Conservation (phyloP, 2,113 vertebrate species). For the Antidorcas marsupialis region DNA sequence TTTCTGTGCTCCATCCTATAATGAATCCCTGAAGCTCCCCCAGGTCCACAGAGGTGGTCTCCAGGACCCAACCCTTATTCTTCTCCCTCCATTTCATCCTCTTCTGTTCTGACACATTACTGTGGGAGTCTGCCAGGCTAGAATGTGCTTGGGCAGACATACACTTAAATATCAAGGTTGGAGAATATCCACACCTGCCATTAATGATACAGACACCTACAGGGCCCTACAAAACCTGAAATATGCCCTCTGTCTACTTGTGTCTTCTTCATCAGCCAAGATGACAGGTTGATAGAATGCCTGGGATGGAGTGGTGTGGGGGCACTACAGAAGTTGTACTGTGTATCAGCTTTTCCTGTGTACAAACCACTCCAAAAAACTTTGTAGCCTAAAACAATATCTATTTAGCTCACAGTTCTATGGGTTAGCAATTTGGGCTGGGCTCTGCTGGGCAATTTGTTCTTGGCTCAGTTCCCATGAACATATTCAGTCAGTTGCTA, state of each 20-base stretch:
- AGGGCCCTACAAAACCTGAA: background rate
- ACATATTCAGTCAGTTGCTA: background rate
- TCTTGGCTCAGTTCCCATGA: background rate
- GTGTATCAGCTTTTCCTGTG: background rate
- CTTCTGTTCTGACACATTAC: background rate
- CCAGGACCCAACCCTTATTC: background rate
- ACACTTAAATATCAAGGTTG: constrained; percentile 6
- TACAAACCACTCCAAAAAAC: background rate
- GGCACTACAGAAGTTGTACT: background rate
- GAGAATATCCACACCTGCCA: background rate
- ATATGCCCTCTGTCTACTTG: background rate
- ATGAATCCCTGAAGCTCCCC: background rate
- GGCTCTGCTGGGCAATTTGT: background rate
- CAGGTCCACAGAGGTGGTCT: background rate
- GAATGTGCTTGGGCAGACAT: background rate
- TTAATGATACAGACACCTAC: background rate
- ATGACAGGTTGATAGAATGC: background rate
- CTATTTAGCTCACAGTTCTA: background rate
- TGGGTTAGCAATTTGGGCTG: background rate
- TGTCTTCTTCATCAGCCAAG: background rate
- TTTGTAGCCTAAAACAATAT: background rate
- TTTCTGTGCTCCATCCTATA: background rate
- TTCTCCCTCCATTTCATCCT: background rate
- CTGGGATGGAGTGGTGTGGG: background rate
- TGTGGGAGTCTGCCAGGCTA: background rate